phyloP scores from a whole-genome alignment of 2,113 vertebrate genomes.

The Pitta sordida region DNA sequence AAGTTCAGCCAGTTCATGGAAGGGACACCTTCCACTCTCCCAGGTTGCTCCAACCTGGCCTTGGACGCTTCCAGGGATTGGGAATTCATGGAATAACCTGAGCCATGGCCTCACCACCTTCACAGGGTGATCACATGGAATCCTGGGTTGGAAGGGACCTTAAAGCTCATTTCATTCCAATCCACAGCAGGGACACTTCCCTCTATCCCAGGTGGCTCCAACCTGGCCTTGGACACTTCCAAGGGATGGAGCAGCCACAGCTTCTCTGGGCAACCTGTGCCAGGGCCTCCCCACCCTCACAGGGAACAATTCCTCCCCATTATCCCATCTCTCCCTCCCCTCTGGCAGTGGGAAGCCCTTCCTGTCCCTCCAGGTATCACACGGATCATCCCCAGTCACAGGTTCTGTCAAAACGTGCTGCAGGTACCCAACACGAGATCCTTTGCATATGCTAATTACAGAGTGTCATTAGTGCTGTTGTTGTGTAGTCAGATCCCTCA shows the following conservation, averaged over 20 bases:
- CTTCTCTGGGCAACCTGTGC: no score
- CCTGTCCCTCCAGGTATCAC: neutral
- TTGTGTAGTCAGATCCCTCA: neutral
- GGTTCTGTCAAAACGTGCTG: neutral
- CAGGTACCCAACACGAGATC: neutral
- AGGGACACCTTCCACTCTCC: neutral
- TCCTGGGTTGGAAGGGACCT: neutral
- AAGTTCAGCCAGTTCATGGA: neutral
- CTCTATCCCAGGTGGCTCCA: neutral
- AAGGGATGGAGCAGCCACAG: neutral
- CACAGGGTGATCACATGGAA: no score
- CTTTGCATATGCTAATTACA: neutral
- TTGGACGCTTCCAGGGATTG: no score
- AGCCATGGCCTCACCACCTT: no score
- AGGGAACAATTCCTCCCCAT: neutral
- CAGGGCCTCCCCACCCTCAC: neutral
- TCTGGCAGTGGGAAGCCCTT: no score
- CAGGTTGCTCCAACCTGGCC: neutral
- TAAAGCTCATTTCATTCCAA: neutral
- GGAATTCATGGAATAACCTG: no score
- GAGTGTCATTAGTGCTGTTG: neutral
- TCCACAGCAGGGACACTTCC: neutral
- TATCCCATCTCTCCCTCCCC: neutral
- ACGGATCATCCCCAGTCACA: rapidly evolving
- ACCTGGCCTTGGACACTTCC: neutral